These are phyloP conservation scores for Columba livia DNA, from an alignment of 2,113 vertebrate species.

Conservation along the genomic window DNA sequence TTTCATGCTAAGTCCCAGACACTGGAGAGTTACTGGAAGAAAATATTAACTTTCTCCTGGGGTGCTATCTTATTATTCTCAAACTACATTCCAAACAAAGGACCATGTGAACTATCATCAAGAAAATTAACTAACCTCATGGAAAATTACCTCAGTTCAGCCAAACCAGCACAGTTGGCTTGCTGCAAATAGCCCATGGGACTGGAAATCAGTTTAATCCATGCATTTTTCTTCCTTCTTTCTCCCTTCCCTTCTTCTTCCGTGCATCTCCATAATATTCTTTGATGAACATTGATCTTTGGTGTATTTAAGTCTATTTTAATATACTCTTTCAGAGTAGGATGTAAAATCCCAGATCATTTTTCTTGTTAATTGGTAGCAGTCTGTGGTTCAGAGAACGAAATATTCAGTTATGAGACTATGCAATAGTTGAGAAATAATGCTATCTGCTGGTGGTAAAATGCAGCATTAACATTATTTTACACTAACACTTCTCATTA, in stretches of 20 bases:
- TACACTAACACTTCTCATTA: background rate
- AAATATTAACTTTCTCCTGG: too few species aligned
- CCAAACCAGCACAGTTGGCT: background rate
- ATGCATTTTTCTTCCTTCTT: background rate
- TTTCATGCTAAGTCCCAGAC: too few species aligned
- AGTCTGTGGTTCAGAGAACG: background rate
- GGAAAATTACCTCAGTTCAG: too few species aligned
- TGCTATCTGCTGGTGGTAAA: background rate
- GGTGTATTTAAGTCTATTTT: background rate
- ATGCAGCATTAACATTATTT: background rate
- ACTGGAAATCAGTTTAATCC: background rate
- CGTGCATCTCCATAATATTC: background rate
- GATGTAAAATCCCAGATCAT: background rate
- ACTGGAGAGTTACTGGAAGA: too few species aligned
- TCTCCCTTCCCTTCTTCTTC: background rate
- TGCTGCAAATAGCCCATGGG: background rate
- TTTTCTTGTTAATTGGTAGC: background rate
- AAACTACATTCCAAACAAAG: too few species aligned
- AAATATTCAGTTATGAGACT: background rate
- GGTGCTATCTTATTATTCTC: too few species aligned
- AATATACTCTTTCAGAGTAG: background rate
- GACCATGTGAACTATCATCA: too few species aligned
- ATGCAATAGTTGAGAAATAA: background rate
- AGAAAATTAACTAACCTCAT: too few species aligned
- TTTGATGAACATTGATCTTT: background rate